Percentiles rank a stretch among this genome's conserved stretches.
Conservation (phyloP, 2,888 invertebrate species). For the Baronia brevicornis region DNA sequence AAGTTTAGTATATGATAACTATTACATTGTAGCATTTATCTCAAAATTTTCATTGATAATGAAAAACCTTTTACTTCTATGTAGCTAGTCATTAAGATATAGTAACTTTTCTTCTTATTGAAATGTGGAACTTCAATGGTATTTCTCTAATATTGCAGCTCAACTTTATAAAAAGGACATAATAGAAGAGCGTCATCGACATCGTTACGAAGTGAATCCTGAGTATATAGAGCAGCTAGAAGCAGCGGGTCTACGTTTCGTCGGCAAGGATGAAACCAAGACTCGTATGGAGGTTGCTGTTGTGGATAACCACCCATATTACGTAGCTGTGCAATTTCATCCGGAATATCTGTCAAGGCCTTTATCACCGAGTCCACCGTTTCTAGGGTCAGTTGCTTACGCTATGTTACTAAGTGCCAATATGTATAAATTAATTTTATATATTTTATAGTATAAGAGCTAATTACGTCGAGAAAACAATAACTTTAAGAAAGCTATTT, state of each 20-base stretch:
- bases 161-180: conserved; percentile 85
- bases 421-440: conserved; percentile 4
- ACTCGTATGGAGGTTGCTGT: conserved; percentile 96
- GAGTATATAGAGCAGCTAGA: conserved; percentile 86
- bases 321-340: conserved; percentile 97
- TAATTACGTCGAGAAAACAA: too few species aligned
- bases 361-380: conserved; percentile 94
- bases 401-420: too few species aligned
- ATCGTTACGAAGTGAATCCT: conserved; percentile 98
- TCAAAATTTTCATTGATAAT: too few species aligned
- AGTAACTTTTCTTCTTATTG: too few species aligned
- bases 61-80: too few species aligned
- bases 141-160: conserved; percentile 51
- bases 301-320: conserved; percentile 91
- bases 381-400: conserved; percentile 88
- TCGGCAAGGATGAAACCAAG: conserved; percentile 88
- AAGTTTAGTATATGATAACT: too few species aligned
- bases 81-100: too few species aligned
- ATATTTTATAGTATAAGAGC: not conserved
- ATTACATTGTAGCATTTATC: too few species aligned
- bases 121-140: too few species aligned
- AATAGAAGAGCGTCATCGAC: conserved; percentile 96
- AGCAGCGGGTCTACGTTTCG: conserved; percentile 90
- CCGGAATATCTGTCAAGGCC: conserved; percentile 97
- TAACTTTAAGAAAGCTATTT: too few species aligned